Evolutionary conservation across 2,888 invertebrate genomes (phyloP), one percentile per base, ranked within the genome.

Genomic region (Lasioglossum figueresi): DNA sequence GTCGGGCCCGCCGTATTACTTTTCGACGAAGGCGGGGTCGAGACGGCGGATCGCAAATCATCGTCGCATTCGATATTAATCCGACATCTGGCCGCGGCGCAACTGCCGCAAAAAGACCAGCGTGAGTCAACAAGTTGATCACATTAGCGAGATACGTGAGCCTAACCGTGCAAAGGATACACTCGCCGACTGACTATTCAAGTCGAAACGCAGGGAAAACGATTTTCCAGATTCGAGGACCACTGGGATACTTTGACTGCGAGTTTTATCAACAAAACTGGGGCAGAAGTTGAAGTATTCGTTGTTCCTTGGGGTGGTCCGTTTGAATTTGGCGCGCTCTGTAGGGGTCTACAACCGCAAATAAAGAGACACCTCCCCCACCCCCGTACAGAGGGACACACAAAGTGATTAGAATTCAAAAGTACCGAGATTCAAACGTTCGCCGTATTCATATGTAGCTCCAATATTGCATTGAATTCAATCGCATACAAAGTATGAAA

Each of bases 1-100:
- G 75, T 43, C 71, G 31, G 23, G n/a, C 34, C 31, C 34, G 1
- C 27, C 34, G 68, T 43, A 31, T 37, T 73, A 76, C 59, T 70
- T 16, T 81, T 79, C 84, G 70, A n/a, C 68, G 80, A 79, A 81
- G 23, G 23, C 66, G 68, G 68, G n/a, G 10, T n/a, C 16, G 31
- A 5, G 31, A 5, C 1, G 59, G 37, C 52, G 31, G 66, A 76
- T 68, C 76, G 76, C 76, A 74, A 78, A 81, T 40, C 63, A 34
- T 43, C 82, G 40, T 27, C 16, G 34, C 52, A 10, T 70, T 43
- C 59, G 40, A 43, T 63, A 48, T 75, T 59, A 72, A 48, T 72
- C 34, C 68, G 16, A 5, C 73, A 31, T 68, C 71, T 73, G 83
- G 56, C 56, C 63, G 31, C 14, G 34, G 76, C 16, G 63, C 63